Percentiles rank a stretch among this genome's conserved stretches.
These are phyloP conservation scores for Thysanoteuthis rhombus DNA, from an alignment of 2,888 invertebrate species.

Conservation along the genomic window DNA sequence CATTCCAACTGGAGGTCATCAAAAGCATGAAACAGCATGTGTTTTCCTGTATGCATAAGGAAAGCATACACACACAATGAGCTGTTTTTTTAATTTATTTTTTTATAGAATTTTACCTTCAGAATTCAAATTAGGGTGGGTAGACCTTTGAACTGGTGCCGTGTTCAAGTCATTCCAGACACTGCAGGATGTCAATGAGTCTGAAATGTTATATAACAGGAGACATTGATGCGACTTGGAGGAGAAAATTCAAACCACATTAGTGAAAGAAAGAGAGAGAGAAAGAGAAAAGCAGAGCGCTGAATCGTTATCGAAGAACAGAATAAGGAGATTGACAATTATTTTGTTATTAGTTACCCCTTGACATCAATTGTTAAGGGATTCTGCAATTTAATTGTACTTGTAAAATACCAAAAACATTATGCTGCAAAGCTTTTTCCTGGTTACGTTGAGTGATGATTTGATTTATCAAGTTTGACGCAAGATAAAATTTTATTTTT, in stretches of 20 bases:
- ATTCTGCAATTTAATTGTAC: no score
- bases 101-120: constrained; percentile 18
- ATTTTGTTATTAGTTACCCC: no score
- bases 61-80: not conserved
- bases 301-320: not conserved
- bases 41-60: not conserved
- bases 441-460: no score
- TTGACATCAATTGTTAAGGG: no score
- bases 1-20: not conserved
- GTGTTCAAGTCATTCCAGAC: constrained; percentile 28
- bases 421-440: no score
- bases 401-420: no score
- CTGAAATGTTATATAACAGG: constrained; percentile 27
- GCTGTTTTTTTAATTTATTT: not conserved
- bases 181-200: constrained; percentile 25
- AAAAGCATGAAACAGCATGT: not conserved
- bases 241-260: not conserved
- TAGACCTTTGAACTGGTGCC: constrained; percentile 18
- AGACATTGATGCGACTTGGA: constrained; percentile 13
- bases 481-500: no score
- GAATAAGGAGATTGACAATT: not conserved
- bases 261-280: not conserved
- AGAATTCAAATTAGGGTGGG: constrained; percentile 23
- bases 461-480: no score
- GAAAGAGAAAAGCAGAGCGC: not conserved